These are phyloP conservation scores for Sapayoa aenigma DNA, from an alignment of 2,113 vertebrate species.

Conservation along the genomic window DNA sequence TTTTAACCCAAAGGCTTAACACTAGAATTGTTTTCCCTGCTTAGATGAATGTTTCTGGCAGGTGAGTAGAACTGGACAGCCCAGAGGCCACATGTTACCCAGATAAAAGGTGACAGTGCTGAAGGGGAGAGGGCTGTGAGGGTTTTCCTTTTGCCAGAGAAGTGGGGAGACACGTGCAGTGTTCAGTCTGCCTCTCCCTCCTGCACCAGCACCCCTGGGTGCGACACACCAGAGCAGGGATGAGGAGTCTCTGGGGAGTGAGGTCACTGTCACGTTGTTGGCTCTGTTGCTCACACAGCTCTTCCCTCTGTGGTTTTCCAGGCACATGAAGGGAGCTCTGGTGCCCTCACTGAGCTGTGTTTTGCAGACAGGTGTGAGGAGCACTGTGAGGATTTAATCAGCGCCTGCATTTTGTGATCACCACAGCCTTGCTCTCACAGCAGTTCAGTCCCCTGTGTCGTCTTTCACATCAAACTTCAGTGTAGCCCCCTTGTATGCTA, in stretches of 20 bases:
- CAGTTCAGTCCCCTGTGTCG: neutral
- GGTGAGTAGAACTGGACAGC: neutral
- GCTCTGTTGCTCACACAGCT: neutral
- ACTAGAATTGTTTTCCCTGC: neutral
- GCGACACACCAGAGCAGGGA: neutral
- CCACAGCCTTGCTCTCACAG: neutral
- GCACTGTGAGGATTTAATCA: neutral
- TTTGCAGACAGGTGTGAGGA: neutral
- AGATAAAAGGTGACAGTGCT: neutral
- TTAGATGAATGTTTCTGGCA: neutral
- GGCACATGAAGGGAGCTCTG: neutral
- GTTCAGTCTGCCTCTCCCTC: neutral
- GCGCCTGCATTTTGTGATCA: neutral
- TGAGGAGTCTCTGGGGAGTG: neutral
- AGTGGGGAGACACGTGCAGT: accelerated
- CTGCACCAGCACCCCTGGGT: neutral
- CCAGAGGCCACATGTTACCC: neutral
- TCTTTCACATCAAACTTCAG: neutral
- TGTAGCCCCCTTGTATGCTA: too few relatives aligned
- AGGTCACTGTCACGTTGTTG: neutral
- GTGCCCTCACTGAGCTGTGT: neutral
- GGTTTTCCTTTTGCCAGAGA: neutral
- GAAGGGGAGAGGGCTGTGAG: neutral
- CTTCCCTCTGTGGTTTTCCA: neutral
- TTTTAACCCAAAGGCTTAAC: neutral